Evolutionary conservation across 2,797 vertebrate genomes (phyloP), one percentile per base, ranked within the genome.

Genomic region (Falco peregrinus): DNA sequence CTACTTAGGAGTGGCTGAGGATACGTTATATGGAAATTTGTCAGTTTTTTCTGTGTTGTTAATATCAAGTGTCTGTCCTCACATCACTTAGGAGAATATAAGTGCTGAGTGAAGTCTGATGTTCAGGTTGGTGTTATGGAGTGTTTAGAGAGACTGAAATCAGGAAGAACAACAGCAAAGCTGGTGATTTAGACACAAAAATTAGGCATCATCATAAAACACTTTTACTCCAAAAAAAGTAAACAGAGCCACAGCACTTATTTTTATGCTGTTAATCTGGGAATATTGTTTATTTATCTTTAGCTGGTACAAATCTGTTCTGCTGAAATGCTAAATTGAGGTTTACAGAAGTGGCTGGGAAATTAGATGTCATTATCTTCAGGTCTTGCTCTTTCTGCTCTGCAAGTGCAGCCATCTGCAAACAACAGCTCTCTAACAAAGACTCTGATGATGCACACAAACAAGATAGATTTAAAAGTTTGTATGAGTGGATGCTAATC

Each of bases 321-420:
- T 90, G 76, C 93, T 90, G 90, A 96, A 95, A 94, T 91, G 77
- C 86, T 95, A 95, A 96, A 91, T 77, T 0, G 11, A 90, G 83
- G 22, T 93, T 95, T 93, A 73, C 28, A 89, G 59, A 94, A 95
- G 73, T 82, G 87, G 45, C 26, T 96, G 67, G 56, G 74, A 96
- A 97, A 97, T 96, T 94, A 96, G 80, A 94, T 80, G 56, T 39
- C 84, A 91, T 97, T 96, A 95, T 96, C 86, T 91, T 95, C 89
- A 93, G 87, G 94, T 95, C 89, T 95, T 96, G 77, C 67, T 93
- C 76, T 85, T 83, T 91, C 80, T 97, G 84, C 59, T 90, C 73
- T 92, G 70, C 63, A 95, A 93, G 85, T 90, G 78, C 90, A 83
- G 60, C 89, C 92, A 96, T 95, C 93, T 96, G 94, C 90, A 97